These are phyloP conservation scores for Drosophila melanosoma DNA, from an alignment of 2,888 invertebrate species.

Conservation along the genomic window DNA sequence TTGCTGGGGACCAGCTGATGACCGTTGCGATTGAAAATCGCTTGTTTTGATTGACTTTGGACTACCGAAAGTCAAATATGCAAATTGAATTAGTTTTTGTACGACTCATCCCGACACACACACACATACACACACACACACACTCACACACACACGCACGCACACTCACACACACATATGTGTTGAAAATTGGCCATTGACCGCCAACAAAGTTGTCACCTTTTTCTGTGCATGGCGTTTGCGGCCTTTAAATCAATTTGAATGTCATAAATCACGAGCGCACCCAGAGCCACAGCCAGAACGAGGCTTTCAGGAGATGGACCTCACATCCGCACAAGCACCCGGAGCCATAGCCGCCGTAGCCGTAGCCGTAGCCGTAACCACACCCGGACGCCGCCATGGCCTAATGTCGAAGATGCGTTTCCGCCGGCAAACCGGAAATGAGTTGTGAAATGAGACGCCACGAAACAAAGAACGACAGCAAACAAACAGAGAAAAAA, in stretches of 20 bases:
- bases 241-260: constrained; percentile 56
- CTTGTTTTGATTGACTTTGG: constrained; percentile 55
- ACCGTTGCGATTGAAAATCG: constrained; percentile 42
- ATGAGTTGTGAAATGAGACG: constrained; percentile 69
- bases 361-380: constrained; percentile 6
- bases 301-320: background rate
- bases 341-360: constrained; percentile 36
- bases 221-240: constrained; percentile 49
- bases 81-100: constrained; percentile 57
- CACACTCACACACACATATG: constrained; percentile 9
- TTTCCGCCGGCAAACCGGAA: constrained; percentile 65
- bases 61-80: constrained; percentile 42
- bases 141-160: background rate
- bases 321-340: background rate
- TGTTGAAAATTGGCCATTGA: constrained; percentile 30
- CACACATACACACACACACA: background rate
- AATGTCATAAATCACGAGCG: constrained; percentile 60
- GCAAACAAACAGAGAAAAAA: constrained; percentile 17
- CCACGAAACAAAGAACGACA: constrained; percentile 35
- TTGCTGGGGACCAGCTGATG: constrained; percentile 12
- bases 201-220: constrained; percentile 59
- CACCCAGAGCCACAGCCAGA: background rate
- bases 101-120: constrained; percentile 5
- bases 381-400: constrained; percentile 38
- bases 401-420: constrained; percentile 67